phyloP scores from a whole-genome alignment of 2,888 invertebrate genomes.

The Melieria omissa region DNA sequence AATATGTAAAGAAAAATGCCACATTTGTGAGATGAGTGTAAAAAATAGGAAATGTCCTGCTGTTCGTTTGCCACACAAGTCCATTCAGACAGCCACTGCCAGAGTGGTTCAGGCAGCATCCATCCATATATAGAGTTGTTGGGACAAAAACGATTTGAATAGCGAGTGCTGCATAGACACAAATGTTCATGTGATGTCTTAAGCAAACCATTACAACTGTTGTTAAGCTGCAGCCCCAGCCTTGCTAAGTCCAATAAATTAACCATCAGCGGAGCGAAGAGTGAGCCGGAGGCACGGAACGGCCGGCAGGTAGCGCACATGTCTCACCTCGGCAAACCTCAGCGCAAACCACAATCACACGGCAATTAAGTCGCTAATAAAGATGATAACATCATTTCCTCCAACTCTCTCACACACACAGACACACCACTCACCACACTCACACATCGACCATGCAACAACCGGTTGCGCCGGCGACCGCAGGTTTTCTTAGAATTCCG shows the following conservation, averaged over 20 bases:
- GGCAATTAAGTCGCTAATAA: conserved; percentile 41
- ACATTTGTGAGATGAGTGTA: too few relatives aligned
- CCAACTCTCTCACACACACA: background rate
- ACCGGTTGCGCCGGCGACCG: background rate
- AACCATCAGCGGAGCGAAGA: conserved; percentile 16
- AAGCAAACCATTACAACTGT: conserved; percentile 22
- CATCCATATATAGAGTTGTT: too few relatives aligned
- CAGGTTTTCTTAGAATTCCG: conserved; percentile 3
- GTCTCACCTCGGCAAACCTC: conserved; percentile 23
- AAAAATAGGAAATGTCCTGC: too few relatives aligned
- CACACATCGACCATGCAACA: background rate
- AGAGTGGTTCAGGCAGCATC: too few relatives aligned
- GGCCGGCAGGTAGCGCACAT: too few relatives aligned
- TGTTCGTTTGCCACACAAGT: too few relatives aligned
- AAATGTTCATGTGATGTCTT: conserved; percentile 10
- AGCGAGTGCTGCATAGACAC: background rate
- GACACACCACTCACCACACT: background rate
- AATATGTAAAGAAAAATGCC: too few relatives aligned
- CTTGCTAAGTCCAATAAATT: conserved; percentile 24
- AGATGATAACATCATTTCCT: conserved; percentile 34
- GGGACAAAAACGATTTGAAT: background rate
- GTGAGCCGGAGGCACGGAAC: too few relatives aligned
- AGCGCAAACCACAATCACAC: conserved; percentile 39
- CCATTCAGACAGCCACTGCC: too few relatives aligned
- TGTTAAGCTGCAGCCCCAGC: conserved; percentile 2